Conservation (phyloP, 2,797 vertebrate species). For the Remorina albescens region DNA sequence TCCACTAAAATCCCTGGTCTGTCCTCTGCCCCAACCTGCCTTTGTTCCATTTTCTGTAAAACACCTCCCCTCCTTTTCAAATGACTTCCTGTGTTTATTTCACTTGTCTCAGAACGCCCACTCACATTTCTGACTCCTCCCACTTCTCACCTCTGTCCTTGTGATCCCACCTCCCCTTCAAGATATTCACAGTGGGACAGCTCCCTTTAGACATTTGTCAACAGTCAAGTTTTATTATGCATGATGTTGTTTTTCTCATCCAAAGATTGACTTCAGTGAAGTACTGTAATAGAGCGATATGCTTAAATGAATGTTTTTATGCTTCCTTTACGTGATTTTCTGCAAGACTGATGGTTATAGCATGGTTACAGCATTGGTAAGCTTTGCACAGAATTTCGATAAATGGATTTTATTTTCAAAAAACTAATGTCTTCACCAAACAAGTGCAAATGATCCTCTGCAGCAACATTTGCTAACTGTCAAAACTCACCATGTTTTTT, state of each 20-base stretch:
- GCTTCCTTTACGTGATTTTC: conserved; percentile 26
- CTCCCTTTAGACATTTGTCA: conserved; percentile 70
- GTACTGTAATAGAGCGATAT: conserved; percentile 64
- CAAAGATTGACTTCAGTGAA: conserved; percentile 83
- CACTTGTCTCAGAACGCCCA: conserved; percentile 61
- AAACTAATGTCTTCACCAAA: conserved; percentile 21
- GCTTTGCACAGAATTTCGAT: conserved; percentile 9
- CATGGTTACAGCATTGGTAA: conserved; percentile 17
- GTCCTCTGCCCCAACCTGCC: conserved; percentile 64
- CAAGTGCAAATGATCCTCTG: conserved; percentile 19
- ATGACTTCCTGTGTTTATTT: conserved; percentile 64
- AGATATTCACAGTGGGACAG: conserved; percentile 73
- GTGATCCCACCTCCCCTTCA: conserved; percentile 51
- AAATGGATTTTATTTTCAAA: conserved; percentile 39
- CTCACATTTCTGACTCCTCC: conserved; percentile 69
- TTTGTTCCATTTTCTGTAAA: conserved; percentile 74
- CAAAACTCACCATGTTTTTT: conserved; percentile 32
- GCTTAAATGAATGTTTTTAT: conserved; percentile 57
- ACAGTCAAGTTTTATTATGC: conserved; percentile 61
- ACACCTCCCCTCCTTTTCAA: conserved; percentile 58
- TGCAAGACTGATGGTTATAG: conserved; percentile 30
- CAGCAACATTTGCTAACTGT: conserved; percentile 18
- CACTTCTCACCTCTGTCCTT: conserved; percentile 57
- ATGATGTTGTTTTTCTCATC: conserved; percentile 67
- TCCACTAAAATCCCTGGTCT: conserved; percentile 75